A percentile compares a stretch with the other conserved stretches of the same genome.
These are phyloP conservation scores for Daubentonia madagascariensis DNA, from an alignment of 2,113 vertebrate species.

Conservation along the genomic window DNA sequence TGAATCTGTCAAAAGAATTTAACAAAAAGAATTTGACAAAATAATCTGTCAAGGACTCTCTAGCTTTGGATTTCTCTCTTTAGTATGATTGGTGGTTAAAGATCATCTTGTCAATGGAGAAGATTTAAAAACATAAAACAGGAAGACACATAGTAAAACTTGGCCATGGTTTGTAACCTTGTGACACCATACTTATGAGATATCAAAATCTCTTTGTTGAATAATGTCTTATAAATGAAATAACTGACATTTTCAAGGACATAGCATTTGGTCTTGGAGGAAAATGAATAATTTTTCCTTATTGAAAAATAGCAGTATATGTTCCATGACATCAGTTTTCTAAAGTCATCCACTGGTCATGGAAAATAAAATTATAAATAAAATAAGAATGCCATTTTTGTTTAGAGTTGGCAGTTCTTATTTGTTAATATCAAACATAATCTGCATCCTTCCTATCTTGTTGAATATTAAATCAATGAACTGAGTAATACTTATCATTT, in stretches of 20 bases:
- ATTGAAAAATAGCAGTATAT: neutral
- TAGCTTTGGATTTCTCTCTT: neutral
- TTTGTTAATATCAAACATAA: neutral
- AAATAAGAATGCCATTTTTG: neutral
- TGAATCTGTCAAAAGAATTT: neutral
- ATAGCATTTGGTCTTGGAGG: neutral
- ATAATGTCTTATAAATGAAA: neutral
- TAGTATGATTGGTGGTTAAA: neutral
- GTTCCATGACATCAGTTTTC: neutral
- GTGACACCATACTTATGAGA: neutral
- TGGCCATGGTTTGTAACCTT: neutral
- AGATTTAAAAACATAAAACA: neutral
- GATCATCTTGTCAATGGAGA: neutral
- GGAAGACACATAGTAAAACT: neutral
- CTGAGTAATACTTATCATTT: neutral
- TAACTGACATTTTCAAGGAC: neutral
- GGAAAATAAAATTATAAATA: neutral
- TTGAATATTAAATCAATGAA: neutral
- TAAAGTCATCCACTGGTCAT: neutral
- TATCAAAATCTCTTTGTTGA: neutral
- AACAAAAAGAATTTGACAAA: neutral
- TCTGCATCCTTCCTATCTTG: neutral
- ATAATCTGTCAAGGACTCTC: neutral
- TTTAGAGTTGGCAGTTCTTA: neutral
- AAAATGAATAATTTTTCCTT: neutral